Conservation (phyloP, 2,888 invertebrate species). For the Leptopilina syphax region DNA sequence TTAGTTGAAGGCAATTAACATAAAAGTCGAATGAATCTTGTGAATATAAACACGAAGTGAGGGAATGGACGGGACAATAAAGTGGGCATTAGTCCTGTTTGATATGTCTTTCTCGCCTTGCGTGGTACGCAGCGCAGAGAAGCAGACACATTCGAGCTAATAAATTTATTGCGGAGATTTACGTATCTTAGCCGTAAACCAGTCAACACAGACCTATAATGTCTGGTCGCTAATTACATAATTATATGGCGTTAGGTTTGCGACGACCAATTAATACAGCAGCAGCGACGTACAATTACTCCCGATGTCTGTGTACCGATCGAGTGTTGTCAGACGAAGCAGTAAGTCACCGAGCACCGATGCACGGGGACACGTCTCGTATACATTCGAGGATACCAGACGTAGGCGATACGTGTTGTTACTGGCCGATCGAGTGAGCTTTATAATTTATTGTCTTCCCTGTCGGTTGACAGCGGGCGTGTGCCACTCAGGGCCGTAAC, state of each 20-base stretch:
- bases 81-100: conserved; percentile 28
- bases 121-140: conserved; percentile 2
- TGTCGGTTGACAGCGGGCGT: conserved; percentile 68
- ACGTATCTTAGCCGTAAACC: conserved; percentile 74
- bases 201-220: conserved; percentile 70
- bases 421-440: conserved; percentile 63
- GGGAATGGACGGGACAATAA: conserved; percentile 2
- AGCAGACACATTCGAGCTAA: conserved; percentile 60
- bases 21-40: conserved; percentile 4
- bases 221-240: conserved; percentile 74
- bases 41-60: background rate
- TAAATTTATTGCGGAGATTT: conserved; percentile 75
- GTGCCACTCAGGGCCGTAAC: conserved; percentile 59
- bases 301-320: conserved; percentile 38
- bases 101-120: conserved; percentile 27
- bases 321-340: conserved; percentile 40
- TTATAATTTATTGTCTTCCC: conserved; percentile 72
- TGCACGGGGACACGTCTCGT: conserved; percentile 55
- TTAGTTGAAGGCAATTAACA: background rate
- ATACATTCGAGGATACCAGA: conserved; percentile 45
- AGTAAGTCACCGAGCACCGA: conserved; percentile 52
- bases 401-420: conserved; percentile 58
- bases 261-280: conserved; percentile 58
- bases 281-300: conserved; percentile 55
- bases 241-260: conserved; percentile 74